Base-by-base conservation (phyloP, 2,797 vertebrate genomes). In the Chelon labrosus region DNA sequence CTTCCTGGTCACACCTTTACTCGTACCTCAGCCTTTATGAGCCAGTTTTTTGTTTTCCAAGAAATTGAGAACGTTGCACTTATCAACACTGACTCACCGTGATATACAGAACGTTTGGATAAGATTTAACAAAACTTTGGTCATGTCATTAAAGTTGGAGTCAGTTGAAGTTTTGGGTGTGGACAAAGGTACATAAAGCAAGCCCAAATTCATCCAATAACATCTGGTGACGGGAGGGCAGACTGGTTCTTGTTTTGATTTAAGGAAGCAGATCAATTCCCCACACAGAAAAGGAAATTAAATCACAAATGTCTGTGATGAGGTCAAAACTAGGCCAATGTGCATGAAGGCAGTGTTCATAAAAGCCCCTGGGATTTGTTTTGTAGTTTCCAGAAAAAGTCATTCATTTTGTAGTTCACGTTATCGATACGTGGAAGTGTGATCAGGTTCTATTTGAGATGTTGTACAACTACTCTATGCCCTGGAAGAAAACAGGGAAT, bases 201-300 rank as follows among this genome's bases (percentile, higher is more conserved):
- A 1, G 2, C 16, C 11, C 14, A 52, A 22, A 46, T 20, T 54
- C 10, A 17, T 20, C 20, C 8, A 16, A 46, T 12, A 27, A 3
- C 25, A 7, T 3, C 0, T 6, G 10, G 5, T 5, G 11, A 65
- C 16, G 2, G 57, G 58, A 74, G 67, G 2, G 47, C 11, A 2
- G 3, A 0, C 0, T 0, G 58, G 38, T 85, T 87, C 77, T 65
- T 37, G 11, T 74, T 82, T 58, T 35, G 1, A 10, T 44, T 52
- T 35, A 13, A 64, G 81, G 84, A 89, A 88, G 69, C 9, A 6
- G 17, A 17, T 68, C 47, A 66, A 63, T 86, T 87, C 65, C 76
- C 10, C 10, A 49, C 10, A 10, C n/a, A 10, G 46, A 49, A n/a
- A 19, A 20, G 8, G 46, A 19, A 49, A 20, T 19, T 8, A 35